Evolutionary conservation across 1,140 invertebrate genomes (phyloP).

Genomic region (Platyscapa corneri): DNA sequence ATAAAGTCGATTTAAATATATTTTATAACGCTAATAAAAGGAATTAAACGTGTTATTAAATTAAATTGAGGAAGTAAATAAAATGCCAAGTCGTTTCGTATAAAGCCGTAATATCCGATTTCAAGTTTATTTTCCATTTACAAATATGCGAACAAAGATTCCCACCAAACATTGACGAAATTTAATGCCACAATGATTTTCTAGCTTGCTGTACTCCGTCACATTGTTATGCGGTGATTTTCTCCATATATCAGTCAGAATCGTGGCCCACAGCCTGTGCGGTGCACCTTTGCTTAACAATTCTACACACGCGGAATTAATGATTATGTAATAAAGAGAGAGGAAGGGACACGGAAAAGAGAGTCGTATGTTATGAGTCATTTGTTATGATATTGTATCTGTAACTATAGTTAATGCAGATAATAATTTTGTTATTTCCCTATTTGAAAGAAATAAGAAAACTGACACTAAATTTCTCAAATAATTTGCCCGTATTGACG

Average conservation of each 20-base stretch:
- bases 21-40: no score
- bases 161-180: background rate
- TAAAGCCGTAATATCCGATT: background rate
- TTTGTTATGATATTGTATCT: background rate
- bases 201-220: background rate
- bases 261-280: background rate
- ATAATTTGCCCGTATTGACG: no score
- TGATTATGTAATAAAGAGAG: background rate
- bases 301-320: background rate
- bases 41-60: no score
- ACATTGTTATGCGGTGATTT: no score
- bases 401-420: background rate
- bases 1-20: no score
- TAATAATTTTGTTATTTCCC: no score
- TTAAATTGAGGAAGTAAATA: no score
- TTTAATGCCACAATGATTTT: slow-evolving; percentile 8
- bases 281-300: background rate
- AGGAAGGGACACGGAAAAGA: background rate
- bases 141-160: slow-evolving; percentile 13
- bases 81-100: no score
- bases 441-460: no score
- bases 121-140: background rate
- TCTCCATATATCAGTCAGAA: background rate
- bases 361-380: no score
- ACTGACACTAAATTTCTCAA: no score